Percentiles rank a stretch among this genome's conserved stretches.
Evolutionary conservation across 2,797 vertebrate genomes (phyloP).

Genomic region (Falco peregrinus): DNA sequence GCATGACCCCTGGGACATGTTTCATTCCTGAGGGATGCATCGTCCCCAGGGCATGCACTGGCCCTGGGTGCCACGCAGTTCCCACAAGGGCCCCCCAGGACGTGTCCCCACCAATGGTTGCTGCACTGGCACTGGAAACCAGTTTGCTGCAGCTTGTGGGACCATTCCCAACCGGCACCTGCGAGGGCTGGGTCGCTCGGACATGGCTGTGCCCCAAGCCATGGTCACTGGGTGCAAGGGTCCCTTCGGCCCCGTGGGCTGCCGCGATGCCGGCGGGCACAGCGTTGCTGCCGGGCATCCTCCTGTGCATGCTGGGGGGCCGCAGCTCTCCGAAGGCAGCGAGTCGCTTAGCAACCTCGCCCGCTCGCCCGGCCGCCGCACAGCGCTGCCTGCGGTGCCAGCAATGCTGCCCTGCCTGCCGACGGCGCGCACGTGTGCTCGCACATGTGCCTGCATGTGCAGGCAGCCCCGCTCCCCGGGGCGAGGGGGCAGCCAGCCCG

Average conservation of each 20-base stretch:
- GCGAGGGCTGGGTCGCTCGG: rapidly evolving
- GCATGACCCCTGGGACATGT: not conserved
- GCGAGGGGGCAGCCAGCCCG: not conserved
- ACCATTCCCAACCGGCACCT: not conserved
- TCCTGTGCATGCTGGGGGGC: not conserved
- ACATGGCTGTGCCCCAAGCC: rapidly evolving
- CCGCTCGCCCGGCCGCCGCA: not conserved
- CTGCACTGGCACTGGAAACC: not conserved
- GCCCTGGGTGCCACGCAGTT: not conserved
- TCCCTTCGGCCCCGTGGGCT: not conserved
- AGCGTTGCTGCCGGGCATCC: not conserved
- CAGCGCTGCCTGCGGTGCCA: not conserved
- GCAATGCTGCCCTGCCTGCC: not conserved
- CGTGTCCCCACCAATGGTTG: rapidly evolving
- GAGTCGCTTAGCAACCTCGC: constrained; percentile 55
- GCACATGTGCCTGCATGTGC: not conserved
- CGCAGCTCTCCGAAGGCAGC: not conserved
- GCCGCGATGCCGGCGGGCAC: not conserved
- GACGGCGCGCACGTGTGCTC: not conserved
- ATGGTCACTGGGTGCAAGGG: rapidly evolving
- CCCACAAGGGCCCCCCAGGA: not conserved
- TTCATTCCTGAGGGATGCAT: not conserved
- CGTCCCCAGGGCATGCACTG: rapidly evolving
- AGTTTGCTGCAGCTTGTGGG: not conserved
- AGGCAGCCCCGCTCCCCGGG: rapidly evolving